Evolutionary conservation across 1,140 invertebrate genomes (phyloP), one percentile per base, ranked within the genome.

Genomic region (Drosophila orena): DNA sequence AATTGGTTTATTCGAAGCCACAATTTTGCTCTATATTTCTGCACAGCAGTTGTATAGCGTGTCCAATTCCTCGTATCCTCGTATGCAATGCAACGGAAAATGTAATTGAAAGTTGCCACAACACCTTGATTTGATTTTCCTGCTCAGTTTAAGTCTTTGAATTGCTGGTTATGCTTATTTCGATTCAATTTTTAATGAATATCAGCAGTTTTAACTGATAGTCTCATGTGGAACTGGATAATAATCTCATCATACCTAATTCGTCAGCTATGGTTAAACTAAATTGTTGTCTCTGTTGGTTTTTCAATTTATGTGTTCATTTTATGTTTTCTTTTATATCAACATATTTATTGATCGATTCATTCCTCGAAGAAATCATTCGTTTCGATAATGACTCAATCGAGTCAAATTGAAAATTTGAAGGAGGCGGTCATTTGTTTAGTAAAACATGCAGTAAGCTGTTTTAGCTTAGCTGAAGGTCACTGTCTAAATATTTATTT

Each of bases 1-100:
- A 46, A 49, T 46, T 46, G 24, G 43, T 17, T 69, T 14, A 3
- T 37, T 46, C 43, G 2, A 7, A 59, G 60, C 14, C 47, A 34
- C 14, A n/a, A 37, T 4, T 12, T 53, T 20, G 46, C 37, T 52
- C 46, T 27, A 53, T 65, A 22, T 65, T 53, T 4, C 30, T 42
- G 20, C 52, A 42, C 30, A 27, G 22, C 57, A 27, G 59, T 35
- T 65, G 35, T 30, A 7, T 30, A 30, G 64, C 68, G 52, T 70
- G 68, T 70, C 20, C 42, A 43, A 56, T 56, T 49, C 27, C 7
- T 60, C 30, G 30, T 47, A 43, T 49, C 27, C 7, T 60, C 30
- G 30, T 47, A 43, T 47, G 47, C 62, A 69, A 69, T 69, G 42
- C 35, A 57, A 57, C 66, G 66, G 64, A 70, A 70, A 70, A 70